Percentiles rank a stretch among this genome's conserved stretches.
Evolutionary conservation across 1,140 invertebrate genomes (phyloP).

Genomic region (Hypsibius dujardini): DNA sequence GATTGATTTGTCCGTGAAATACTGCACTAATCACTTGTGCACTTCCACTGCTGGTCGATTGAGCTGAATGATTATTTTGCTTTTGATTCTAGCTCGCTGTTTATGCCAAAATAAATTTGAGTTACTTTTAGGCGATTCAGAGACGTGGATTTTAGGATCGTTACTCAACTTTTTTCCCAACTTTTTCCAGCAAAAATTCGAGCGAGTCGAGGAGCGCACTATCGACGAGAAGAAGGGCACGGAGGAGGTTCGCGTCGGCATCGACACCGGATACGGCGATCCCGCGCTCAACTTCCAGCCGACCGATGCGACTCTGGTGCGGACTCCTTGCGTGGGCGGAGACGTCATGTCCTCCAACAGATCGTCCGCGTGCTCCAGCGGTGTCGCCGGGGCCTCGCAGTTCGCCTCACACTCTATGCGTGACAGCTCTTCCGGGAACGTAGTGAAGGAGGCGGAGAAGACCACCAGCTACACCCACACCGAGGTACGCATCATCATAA

Average conservation of each 20-base stretch:
- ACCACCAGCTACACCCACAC: neutral
- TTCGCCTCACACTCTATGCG: neutral
- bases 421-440: neutral
- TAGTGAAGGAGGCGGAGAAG: neutral
- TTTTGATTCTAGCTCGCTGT: no score
- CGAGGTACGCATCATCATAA: neutral
- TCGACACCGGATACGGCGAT: neutral
- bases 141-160: no score
- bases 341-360: no score
- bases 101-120: no score
- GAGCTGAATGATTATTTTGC: no score
- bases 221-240: neutral
- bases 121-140: no score
- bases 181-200: no score
- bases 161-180: no score
- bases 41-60: no score
- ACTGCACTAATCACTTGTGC: no score
- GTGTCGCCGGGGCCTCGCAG: slow-evolving; percentile 1
- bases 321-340: neutral
- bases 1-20: no score
- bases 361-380: no score
- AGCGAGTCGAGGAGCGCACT: neutral
- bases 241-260: neutral
- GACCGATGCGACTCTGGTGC: neutral
- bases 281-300: slow-evolving; percentile 8